Base-by-base conservation (phyloP, 64 coral and sea anemone genomes). In the Anthopleura sola region DNA sequence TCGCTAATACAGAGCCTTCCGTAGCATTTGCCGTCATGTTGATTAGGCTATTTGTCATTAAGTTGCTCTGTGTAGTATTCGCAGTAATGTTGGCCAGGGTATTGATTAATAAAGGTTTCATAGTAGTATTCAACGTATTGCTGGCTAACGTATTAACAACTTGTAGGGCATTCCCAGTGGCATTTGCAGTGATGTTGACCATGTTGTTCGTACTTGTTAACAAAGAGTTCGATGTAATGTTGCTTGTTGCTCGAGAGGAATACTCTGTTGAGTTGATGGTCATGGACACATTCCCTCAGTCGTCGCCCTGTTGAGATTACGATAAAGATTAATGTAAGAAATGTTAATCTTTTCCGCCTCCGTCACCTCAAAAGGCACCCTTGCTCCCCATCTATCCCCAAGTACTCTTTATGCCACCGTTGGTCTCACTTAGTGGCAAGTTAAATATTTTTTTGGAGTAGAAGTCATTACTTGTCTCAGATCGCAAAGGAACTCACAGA, bases 251-350 rank as follows among this genome's bases (percentile, higher is more conserved):
- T 71, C 66, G 66, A 71, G 28, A 28, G 28, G 15, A 71, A 71
- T 34, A 4, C 1, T 71, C 66, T 32, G 29, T 32, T 3, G 66
- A 32, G 14, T 31, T 71, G 31, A 34, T 34, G 9, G 11, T 71
- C 66, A 71, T 71, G 14, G 28, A 71, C 66, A 11, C n/a, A 71
- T 71, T 71, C 66, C 66, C 5, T 71, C 26, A 71, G n/a, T 71
- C 29, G 66, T 71, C 66, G 29, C n/a, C 66, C 66, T 71, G 66
- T 71, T 71, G 66, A 71, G 66, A 71, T 71, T 32, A 71, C 66
- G 28, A 71, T 71, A 71, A 71, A 71, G 1, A 36, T 71, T 62
- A 71, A 4, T 31, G 29, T 34, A 71, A 71, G 66, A 71, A 71
- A 71, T 71, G n/a, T 31, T 71, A 71, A 71, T 71, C 66, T 28